A percentile compares a stretch with the other conserved stretches of the same genome.
phyloP scores from a whole-genome alignment of 1,140 invertebrate genomes.

The Hylyphantes graminicola region DNA sequence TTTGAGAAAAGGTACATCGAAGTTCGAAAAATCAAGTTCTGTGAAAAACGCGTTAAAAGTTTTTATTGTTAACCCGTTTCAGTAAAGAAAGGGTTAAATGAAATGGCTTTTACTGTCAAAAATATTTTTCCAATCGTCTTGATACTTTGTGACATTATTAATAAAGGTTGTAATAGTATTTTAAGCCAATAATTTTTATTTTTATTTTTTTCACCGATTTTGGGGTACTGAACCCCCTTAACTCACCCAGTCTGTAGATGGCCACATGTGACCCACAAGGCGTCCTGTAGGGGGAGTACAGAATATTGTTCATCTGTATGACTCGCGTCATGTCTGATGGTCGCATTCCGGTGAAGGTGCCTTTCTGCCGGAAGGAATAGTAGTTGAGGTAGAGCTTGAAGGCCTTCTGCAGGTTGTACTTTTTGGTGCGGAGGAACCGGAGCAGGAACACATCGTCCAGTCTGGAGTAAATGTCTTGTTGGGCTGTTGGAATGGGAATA shows the following conservation, averaged over 20 bases:
- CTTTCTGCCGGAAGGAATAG: constrained; percentile 79
- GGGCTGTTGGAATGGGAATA: neutral
- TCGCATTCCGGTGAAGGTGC: constrained; percentile 10
- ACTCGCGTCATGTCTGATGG: constrained; percentile 26
- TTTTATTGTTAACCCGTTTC: too few species aligned
- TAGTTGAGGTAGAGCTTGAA: constrained; percentile 81
- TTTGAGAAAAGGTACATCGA: too few species aligned
- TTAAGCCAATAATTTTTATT: neutral
- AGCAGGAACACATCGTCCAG: constrained; percentile 81
- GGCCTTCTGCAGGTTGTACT: constrained; percentile 81
- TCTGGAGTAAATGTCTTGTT: constrained; percentile 19
- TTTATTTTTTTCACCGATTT: neutral
- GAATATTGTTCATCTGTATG: constrained; percentile 25
- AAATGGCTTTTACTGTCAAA: too few species aligned
- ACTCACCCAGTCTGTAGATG: constrained; percentile 34
- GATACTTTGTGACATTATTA: too few species aligned
- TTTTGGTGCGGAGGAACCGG: constrained; percentile 83
- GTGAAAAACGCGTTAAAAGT: too few species aligned
- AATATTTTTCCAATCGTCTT: too few species aligned
- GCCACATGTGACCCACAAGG: constrained; percentile 18
- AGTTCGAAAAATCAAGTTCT: too few species aligned
- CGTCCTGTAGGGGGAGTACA: constrained; percentile 8
- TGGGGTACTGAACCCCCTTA: neutral
- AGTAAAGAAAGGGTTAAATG: too few species aligned
- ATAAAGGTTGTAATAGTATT: too few species aligned